Conservation (phyloP, 2,113 vertebrate genomes). For the Puma concolor region DNA sequence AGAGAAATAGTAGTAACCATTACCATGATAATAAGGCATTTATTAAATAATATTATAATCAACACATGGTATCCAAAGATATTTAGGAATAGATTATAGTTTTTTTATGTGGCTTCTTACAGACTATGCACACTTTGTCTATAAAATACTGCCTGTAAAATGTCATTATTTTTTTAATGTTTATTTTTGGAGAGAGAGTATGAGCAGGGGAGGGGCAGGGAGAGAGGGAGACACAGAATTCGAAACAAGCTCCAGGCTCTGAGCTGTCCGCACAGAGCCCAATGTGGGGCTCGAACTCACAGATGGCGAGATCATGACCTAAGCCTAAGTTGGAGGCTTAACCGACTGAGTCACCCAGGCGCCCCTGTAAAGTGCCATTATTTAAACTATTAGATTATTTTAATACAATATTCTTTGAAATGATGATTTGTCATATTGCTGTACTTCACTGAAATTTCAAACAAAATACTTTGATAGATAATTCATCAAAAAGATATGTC, state of each 20-base stretch:
- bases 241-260: too few relatives aligned
- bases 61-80: not conserved
- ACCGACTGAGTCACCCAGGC: too few relatives aligned
- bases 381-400: conserved; percentile 37
- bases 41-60: not conserved
- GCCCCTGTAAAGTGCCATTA: conserved; percentile 8
- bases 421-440: not conserved
- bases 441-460: conserved; percentile 25
- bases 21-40: not conserved
- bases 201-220: too few relatives aligned
- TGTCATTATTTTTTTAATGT: not conserved
- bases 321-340: too few relatives aligned
- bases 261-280: too few relatives aligned
- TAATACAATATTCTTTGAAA: not conserved
- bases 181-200: too few relatives aligned
- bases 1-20: not conserved
- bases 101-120: not conserved
- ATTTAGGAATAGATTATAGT: not conserved
- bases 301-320: too few relatives aligned
- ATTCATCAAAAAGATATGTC: not conserved
- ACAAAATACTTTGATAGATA: conserved; percentile 17
- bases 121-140: not conserved
- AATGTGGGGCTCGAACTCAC: too few relatives aligned
- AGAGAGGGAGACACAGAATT: too few relatives aligned
- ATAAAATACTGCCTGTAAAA: conserved; percentile 2